Percentiles rank a stretch among this genome's conserved stretches.
phyloP scores from a whole-genome alignment of 2,797 vertebrate species.

The Hydrophis major region DNA sequence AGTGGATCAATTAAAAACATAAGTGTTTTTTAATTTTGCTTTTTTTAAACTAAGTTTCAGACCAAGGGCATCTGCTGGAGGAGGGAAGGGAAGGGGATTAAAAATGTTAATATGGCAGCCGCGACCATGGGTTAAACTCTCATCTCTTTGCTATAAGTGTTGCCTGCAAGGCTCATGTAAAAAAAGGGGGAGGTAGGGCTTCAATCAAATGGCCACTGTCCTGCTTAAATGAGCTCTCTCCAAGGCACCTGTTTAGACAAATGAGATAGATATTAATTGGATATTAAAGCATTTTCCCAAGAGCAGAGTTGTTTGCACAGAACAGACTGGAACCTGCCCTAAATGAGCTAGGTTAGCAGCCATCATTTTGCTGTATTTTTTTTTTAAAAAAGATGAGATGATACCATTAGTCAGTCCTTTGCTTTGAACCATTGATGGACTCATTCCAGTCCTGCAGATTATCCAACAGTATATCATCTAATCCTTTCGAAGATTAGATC shows the following conservation, averaged over 20 bases:
- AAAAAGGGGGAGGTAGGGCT: neutral
- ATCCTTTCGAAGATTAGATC: conserved; percentile 53
- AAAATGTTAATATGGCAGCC: neutral
- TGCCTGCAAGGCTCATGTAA: neutral
- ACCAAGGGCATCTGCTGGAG: neutral
- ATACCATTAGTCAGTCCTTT: conserved; percentile 9
- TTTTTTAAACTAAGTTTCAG: neutral
- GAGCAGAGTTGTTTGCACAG: neutral
- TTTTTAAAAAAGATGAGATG: neutral
- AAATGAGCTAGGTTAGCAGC: neutral
- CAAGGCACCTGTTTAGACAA: neutral
- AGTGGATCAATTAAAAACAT: neutral
- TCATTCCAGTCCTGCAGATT: conserved; percentile 32
- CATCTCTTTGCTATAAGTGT: neutral
- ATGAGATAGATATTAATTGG: neutral
- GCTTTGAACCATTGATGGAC: conserved; percentile 15
- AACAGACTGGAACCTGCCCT: neutral
- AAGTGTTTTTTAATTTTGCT: neutral
- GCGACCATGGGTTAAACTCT: neutral
- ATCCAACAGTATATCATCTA: conserved; percentile 33
- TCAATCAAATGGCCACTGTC: neutral
- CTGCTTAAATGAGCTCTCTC: neutral
- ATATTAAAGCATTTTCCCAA: neutral
- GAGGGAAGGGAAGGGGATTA: neutral
- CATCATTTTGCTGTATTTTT: neutral